phyloP scores from a whole-genome alignment of 1,140 invertebrate genomes.

The Philotrypesis tridentata region DNA sequence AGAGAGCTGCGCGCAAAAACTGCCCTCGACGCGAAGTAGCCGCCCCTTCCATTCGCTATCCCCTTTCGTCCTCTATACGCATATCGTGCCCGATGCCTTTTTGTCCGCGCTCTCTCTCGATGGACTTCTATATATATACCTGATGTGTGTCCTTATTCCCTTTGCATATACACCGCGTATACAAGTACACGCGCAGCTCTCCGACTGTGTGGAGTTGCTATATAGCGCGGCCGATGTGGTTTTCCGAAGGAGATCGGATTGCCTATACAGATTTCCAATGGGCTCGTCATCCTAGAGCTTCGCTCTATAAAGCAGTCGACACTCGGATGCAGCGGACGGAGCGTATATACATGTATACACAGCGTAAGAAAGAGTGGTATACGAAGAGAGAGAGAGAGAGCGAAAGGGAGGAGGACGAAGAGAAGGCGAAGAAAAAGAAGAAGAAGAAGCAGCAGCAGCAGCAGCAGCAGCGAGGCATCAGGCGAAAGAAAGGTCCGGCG shows the following conservation, averaged over 20 bases:
- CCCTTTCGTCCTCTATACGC: background rate
- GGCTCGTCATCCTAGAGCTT: too few relatives aligned
- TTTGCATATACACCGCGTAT: too few relatives aligned
- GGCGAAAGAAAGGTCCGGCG: slow-evolving; percentile 43
- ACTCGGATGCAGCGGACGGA: too few relatives aligned
- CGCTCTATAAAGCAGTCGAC: too few relatives aligned
- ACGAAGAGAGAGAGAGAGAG: slow-evolving; percentile 44
- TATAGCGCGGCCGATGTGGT: too few relatives aligned
- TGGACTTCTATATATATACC: background rate
- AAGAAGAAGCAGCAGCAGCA: slow-evolving; percentile 47
- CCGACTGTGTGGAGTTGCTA: too few relatives aligned
- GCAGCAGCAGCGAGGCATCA: slow-evolving; percentile 36
- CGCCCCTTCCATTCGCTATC: slow-evolving; percentile 9
- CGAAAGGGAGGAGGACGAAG: slow-evolving; percentile 22
- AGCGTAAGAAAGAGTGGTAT: slow-evolving; percentile 19
- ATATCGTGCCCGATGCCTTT: background rate
- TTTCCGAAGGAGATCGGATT: too few relatives aligned
- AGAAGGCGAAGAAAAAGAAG: slow-evolving; percentile 42
- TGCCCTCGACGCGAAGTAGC: slow-evolving; percentile 24
- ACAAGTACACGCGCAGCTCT: too few relatives aligned
- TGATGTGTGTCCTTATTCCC: too few relatives aligned
- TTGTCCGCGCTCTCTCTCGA: background rate
- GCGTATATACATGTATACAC: too few relatives aligned
- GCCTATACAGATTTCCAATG: too few relatives aligned
- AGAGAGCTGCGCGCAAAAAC: slow-evolving; percentile 22